Evolutionary conservation across 2,797 vertebrate genomes (phyloP).

Genomic region (Rhynchotus rufescens): DNA sequence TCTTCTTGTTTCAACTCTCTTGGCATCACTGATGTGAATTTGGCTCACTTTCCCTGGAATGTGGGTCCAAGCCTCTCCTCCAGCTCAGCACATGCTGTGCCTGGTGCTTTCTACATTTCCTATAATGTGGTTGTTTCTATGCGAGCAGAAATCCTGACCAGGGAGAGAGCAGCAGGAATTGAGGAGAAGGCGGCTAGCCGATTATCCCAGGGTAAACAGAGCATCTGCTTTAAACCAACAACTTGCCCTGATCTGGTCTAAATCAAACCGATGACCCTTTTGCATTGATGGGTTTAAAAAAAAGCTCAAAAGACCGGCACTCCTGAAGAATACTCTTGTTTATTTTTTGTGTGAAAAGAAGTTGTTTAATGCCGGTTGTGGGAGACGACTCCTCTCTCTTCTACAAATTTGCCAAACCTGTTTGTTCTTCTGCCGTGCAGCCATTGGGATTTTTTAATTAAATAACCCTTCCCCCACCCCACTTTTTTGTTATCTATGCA

Average conservation of each 20-base stretch:
- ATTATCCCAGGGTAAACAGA: not conserved
- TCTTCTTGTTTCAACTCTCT: not conserved
- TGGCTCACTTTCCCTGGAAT: not conserved
- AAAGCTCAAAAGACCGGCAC: not conserved
- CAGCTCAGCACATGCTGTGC: not conserved
- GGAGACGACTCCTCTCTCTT: not conserved
- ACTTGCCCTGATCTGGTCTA: not conserved
- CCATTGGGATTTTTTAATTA: not conserved
- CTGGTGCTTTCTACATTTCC: not conserved
- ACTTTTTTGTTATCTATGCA: not conserved
- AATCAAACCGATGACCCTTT: not conserved
- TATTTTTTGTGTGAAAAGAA: not conserved
- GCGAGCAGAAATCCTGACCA: not conserved
- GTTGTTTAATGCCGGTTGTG: not conserved
- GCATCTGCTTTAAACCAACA: not conserved
- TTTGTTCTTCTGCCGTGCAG: not conserved
- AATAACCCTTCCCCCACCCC: not conserved
- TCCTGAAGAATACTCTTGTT: fast-evolving
- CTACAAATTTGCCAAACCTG: not conserved
- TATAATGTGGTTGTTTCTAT: not conserved
- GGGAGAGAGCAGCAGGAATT: not conserved
- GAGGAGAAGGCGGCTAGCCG: not conserved
- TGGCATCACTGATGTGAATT: not conserved
- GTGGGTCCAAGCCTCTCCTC: fast-evolving
- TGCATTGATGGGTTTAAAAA: not conserved